Base-by-base conservation (phyloP, 2,888 invertebrate genomes). In the Metallyticus violacea region DNA sequence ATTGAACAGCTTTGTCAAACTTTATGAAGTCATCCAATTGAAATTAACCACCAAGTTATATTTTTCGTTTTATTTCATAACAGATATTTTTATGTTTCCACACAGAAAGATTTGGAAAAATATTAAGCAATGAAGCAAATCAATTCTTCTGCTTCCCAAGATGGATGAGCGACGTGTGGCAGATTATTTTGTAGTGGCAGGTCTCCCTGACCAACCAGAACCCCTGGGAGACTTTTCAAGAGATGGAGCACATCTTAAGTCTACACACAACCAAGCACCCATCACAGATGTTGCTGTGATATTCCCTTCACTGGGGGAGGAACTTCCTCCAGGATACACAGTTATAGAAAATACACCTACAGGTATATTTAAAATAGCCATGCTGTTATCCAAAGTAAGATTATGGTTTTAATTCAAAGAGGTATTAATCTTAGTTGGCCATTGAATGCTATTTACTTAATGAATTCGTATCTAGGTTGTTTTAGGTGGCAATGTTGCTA, bases 131-230 rank as follows among this genome's bases (percentile, higher is more conserved):
- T 62, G 40, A 62, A 15, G 40, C 15, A 62, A 15, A 62, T 22
- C 22, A 15, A 22, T 62, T 62, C 40, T 15, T 62, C 40, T 15
- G 15, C 40, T 15, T 62, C 22, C 40, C 26, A 86, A 40, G 76
- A 97, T 97, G 97, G 97, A 97, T 91, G 97, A 97, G 90, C 94
- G 96, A 91, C 94, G 96, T 92, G 97, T 99, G 88, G 99, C 98
- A 28, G 99, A 99, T 93, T 99, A 99, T 93, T 99, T 99, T 93
- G 98, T 99, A 89, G 97, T 99, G 88, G 99, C 99, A 91, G 99
- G 99, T 30, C 93, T 99, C 91, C 97, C 98, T 25, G 96, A 96
- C 88, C 94, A 95, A 90, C 95, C 96, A 30, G 95, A 96, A 90
- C 93, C 95, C 87, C 93, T 97, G 85, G 96, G 97, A 91, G 96